Percentiles rank a stretch among this genome's conserved stretches.
Conservation (phyloP, 37 sponge, comb jelly and placozoan species). For the Petrosia ficiformis region DNA sequence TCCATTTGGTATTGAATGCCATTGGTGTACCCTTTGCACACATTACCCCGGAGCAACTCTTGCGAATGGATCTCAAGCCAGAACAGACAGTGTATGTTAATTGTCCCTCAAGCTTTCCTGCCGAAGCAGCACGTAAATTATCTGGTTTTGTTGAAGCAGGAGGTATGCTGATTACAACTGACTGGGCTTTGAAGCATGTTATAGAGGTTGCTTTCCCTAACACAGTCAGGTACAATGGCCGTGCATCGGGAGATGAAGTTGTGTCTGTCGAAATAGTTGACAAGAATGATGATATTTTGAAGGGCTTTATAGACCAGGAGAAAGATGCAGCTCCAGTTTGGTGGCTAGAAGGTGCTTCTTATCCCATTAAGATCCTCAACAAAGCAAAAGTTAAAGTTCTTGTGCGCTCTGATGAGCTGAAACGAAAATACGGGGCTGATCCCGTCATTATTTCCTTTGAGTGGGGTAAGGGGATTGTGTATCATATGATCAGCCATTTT, state of each 20-base stretch:
- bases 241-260: conserved; percentile 67
- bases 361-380: conserved; percentile 74
- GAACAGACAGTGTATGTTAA: conserved; percentile 83
- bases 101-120: conserved; percentile 59
- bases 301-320: conserved; percentile 75
- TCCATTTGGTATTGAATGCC: conserved; percentile 70
- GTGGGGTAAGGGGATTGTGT: conserved; percentile 77
- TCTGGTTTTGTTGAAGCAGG: conserved; percentile 60
- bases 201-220: conserved; percentile 69
- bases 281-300: conserved; percentile 63
- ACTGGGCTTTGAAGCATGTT: conserved; percentile 78
- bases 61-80: conserved; percentile 54
- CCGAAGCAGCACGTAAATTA: conserved; percentile 43
- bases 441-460: conserved; percentile 80
- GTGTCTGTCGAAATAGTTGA: conserved; percentile 74
- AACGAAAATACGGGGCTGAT: conserved; percentile 49
- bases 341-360: conserved; percentile 75
- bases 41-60: conserved; percentile 22
- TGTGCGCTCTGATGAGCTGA: conserved; percentile 69
- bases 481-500: conserved; percentile 87
- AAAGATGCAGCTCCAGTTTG: conserved; percentile 77
- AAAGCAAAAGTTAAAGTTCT: conserved; percentile 71
- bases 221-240: conserved; percentile 55
- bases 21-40: conserved; percentile 49
- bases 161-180: conserved; percentile 76